A percentile compares a stretch with the other conserved stretches of the same genome.
Conservation (phyloP, 2,113 vertebrate genomes). For the Cebus imitator region DNA sequence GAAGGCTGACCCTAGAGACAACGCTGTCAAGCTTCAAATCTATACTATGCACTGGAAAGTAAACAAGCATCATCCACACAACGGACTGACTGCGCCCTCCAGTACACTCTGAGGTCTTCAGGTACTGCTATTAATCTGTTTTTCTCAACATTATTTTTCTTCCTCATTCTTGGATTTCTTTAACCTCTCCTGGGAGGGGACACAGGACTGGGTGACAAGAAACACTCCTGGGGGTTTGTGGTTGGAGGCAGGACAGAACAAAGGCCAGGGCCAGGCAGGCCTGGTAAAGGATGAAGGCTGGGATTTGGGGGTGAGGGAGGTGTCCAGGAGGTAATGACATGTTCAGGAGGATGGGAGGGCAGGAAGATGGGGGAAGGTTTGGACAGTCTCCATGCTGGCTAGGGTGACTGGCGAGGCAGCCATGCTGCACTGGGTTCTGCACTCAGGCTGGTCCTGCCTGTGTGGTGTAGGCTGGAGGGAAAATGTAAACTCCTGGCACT, state of each 20-base stretch:
- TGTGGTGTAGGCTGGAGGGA: accelerated
- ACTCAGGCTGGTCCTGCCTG: background rate
- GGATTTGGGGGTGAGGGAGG: background rate
- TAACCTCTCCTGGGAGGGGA: background rate
- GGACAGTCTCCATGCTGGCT: background rate
- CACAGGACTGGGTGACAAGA: background rate
- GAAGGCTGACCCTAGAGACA: background rate
- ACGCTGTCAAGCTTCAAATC: accelerated
- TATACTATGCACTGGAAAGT: accelerated
- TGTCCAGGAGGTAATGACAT: background rate
- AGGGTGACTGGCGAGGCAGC: background rate
- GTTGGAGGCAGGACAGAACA: background rate
- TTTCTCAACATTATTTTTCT: background rate
- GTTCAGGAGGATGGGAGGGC: background rate
- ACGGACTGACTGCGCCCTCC: too few relatives aligned
- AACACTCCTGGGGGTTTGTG: too few relatives aligned
- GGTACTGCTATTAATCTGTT: background rate
- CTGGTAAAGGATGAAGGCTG: background rate
- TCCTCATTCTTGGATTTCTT: background rate
- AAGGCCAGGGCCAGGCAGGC: background rate
- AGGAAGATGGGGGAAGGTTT: background rate
- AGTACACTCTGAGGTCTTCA: too few relatives aligned
- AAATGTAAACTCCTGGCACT: background rate
- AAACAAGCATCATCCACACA: background rate
- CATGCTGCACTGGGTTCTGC: background rate